phyloP scores from a whole-genome alignment of 2,797 vertebrate genomes.

The Peromyscus melanophrys region DNA sequence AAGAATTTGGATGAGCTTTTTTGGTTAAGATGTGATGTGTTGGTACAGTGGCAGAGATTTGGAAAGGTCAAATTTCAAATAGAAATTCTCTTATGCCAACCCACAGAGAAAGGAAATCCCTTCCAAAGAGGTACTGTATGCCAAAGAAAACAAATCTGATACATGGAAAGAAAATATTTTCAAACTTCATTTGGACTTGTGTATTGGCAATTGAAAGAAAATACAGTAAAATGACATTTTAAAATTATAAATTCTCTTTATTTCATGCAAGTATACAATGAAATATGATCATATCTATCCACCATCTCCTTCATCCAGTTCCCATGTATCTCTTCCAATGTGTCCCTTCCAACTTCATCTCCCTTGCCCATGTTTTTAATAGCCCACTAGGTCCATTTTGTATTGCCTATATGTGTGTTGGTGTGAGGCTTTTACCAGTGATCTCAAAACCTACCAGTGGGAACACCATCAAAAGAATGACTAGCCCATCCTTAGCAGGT shows the following conservation, averaged over 20 bases:
- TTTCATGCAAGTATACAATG: background rate
- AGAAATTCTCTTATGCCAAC: slow-evolving; percentile 16
- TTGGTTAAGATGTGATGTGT: background rate
- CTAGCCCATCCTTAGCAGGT: background rate
- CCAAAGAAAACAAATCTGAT: slow-evolving; percentile 23
- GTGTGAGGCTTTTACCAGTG: background rate
- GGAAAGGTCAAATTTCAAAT: slow-evolving; percentile 56
- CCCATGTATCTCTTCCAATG: background rate
- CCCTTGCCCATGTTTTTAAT: background rate
- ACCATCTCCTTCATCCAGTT: background rate
- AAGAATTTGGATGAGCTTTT: background rate
- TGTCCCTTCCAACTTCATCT: background rate
- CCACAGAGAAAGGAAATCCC: background rate
- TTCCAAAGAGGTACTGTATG: background rate
- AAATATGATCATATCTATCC: background rate
- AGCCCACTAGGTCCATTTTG: background rate
- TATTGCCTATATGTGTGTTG: background rate
- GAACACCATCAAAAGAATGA: background rate
- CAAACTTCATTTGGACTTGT: background rate
- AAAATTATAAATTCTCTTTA: background rate
- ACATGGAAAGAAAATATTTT: background rate
- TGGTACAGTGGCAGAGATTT: background rate
- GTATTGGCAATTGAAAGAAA: background rate
- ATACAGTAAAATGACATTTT: background rate
- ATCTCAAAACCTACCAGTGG: background rate